Base-by-base conservation (phyloP, 2,113 vertebrate genomes). In the zebrafish (Danio rerio) region DNA sequence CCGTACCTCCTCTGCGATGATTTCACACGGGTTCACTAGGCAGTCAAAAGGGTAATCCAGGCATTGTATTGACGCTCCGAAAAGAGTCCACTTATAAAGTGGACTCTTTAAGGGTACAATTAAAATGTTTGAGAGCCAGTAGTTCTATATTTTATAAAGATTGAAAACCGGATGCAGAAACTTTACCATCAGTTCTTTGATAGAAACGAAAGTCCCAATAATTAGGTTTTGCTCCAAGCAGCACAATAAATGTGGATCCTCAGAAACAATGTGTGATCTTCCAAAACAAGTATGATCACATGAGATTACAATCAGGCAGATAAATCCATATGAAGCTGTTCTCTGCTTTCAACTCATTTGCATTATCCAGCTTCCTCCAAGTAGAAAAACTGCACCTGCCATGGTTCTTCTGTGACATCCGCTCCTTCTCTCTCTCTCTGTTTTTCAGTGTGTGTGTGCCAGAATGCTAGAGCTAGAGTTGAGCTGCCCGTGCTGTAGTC, bases 1-100 rank as follows among this genome's bases (percentile, higher is more conserved):
- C 52, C 4, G 13, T 21, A 58, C 78, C 71, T 53, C 62, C 84
- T 74, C 50, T 80, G 92, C 86, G 90, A 86, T 89, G 85, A 68
- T 71, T 74, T 69, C 83, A 87, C 50, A 40, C 77, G 58, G 59
- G 59, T 79, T 68, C 83, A 76, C 45, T 11, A 40, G 15, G 72
- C 43, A 71, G 83, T 53, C 45, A 84, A 82, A 83, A 84, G 80
- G 86, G 88, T 92, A 93, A 93, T 94, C 93, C 93, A 86, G 87
- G 16, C 91, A 91, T 92, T 88, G 89, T 90, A 86, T 66, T 83
- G 49, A 0, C 18, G 61, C 75, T 65, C 12, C 13, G 13, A 72
- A 76, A 45, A 78, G 61, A 81, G 78, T 47, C 69, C 9, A 18
- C 73, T 40, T 40, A 47, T 18, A 31, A 74, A 42, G 9, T 59